A percentile compares a stretch with the other conserved stretches of the same genome.
These are phyloP conservation scores for Lytechinus pictus DNA, from an alignment of 35 echinoderm and acorn worm genomes.

Conservation along the genomic window DNA sequence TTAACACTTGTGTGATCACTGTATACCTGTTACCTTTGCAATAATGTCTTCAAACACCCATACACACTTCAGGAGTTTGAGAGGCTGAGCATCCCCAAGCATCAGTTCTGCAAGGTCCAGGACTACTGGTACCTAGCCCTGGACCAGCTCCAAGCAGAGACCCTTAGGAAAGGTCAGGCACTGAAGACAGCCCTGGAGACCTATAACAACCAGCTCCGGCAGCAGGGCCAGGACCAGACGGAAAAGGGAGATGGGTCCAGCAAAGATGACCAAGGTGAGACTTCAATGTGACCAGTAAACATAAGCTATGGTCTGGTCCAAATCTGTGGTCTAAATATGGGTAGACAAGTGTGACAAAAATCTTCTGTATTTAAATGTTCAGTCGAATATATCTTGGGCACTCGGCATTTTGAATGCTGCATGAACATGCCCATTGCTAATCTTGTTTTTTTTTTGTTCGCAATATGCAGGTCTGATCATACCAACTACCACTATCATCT, in stretches of 20 bases:
- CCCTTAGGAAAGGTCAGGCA: conserved; percentile 40
- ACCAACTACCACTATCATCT: conserved; percentile 69
- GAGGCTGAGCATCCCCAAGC: conserved; percentile 54
- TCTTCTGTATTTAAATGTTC: too few species aligned
- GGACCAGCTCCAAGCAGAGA: conserved; percentile 60
- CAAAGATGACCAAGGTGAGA: conserved; percentile 26
- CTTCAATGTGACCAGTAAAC: not conserved
- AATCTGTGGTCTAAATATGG: too few species aligned
- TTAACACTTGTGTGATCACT: too few species aligned
- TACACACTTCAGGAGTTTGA: conserved; percentile 73
- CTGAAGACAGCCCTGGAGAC: conserved; percentile 60
- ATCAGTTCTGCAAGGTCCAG: conserved; percentile 80
- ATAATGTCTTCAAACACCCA: too few species aligned
- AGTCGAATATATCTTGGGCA: too few species aligned
- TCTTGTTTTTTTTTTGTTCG: too few species aligned
- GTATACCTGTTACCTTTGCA: too few species aligned
- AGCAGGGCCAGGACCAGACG: not conserved
- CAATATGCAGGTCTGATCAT: not conserved
- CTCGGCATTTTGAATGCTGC: too few species aligned
- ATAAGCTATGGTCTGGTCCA: too few species aligned
- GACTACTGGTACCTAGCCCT: conserved; percentile 77
- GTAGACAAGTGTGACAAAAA: too few species aligned
- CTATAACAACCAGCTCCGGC: conserved; percentile 36
- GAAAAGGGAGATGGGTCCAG: not conserved
- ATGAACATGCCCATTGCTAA: too few species aligned